These are phyloP conservation scores for Cremastinae sp. DNA, from an alignment of 2,888 invertebrate genomes.

Conservation along the genomic window DNA sequence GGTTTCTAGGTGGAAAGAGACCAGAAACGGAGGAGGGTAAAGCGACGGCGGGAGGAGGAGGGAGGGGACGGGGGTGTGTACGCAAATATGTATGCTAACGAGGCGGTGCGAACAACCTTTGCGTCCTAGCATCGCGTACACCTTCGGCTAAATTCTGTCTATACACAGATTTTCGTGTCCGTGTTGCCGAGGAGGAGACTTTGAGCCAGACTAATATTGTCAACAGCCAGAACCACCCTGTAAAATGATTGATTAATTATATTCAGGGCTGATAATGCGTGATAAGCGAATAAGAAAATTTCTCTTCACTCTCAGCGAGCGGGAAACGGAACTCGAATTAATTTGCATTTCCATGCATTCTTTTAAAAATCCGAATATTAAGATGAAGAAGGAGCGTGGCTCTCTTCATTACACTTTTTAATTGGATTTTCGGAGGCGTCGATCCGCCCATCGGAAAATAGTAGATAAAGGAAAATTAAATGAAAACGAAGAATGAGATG, in stretches of 20 bases:
- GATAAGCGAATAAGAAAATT: constrained; percentile 34
- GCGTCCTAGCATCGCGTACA: constrained; percentile 53
- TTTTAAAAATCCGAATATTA: background rate
- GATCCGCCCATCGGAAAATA: background rate
- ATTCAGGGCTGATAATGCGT: constrained; percentile 55
- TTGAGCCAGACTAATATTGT: constrained; percentile 58
- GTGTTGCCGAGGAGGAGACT: constrained; percentile 22
- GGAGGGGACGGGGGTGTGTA: constrained; percentile 55
- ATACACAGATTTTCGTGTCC: background rate
- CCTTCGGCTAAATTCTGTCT: constrained; percentile 43
- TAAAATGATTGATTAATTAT: constrained; percentile 57
- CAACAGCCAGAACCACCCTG: constrained; percentile 49
- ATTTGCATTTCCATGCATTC: constrained; percentile 31
- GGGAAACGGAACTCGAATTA: constrained; percentile 6
- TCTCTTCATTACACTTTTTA: constrained; percentile 16
- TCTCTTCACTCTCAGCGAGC: background rate
- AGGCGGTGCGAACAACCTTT: constrained; percentile 60
- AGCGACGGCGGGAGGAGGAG: constrained; percentile 54
- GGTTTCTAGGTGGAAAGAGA: constrained; percentile 11
- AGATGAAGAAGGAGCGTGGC: background rate
- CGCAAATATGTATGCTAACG: constrained; percentile 66
- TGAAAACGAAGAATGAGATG: constrained; percentile 1
- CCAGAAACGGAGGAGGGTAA: constrained; percentile 44
- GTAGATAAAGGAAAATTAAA: background rate
- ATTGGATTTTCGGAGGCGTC: constrained; percentile 24